Evolutionary conservation across 1,140 invertebrate species (phyloP).

Genomic region (Trigoniulus corallinus): DNA sequence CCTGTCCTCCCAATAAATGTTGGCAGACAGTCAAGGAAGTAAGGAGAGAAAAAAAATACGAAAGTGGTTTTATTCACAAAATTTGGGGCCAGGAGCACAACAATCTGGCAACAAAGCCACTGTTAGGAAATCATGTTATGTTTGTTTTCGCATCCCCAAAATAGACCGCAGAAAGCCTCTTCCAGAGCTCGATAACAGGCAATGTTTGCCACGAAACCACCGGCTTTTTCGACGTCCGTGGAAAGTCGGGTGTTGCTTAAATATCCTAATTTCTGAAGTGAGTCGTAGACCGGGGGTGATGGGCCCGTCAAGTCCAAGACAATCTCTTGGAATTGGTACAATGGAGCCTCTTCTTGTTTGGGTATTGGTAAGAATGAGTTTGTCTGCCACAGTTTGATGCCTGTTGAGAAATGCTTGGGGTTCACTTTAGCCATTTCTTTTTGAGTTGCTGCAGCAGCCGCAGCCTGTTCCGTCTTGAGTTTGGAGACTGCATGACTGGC

Average conservation of each 20-base stretch:
- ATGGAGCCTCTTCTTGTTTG: constrained; percentile 51
- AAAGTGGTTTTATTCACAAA: too few species aligned
- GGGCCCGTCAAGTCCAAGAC: constrained; percentile 48
- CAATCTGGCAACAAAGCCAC: too few species aligned
- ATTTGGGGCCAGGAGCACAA: too few species aligned
- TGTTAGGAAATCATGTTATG: too few species aligned
- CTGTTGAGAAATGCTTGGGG: constrained; percentile 50
- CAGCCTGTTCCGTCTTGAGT: constrained; percentile 44
- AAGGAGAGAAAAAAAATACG: too few species aligned
- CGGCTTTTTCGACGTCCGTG: constrained; percentile 56
- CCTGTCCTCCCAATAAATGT: too few species aligned
- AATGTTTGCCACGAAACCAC: constrained; percentile 64
- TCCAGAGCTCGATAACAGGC: constrained; percentile 76
- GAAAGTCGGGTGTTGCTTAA: constrained; percentile 54
- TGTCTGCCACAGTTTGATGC: constrained; percentile 49
- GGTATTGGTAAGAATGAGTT: constrained; percentile 43
- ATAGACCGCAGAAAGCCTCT: constrained; percentile 74
- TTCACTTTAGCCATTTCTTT: constrained; percentile 18
- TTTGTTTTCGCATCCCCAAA: constrained; percentile 23
- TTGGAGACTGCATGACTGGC: constrained; percentile 54
- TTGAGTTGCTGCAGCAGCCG: constrained; percentile 18
- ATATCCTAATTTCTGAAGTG: constrained; percentile 51
- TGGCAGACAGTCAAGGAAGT: too few species aligned
- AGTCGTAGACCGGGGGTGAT: constrained; percentile 38
- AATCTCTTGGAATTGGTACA: constrained; percentile 48